Evolutionary conservation across 2,888 invertebrate species (phyloP), one percentile per base, ranked within the genome.

Genomic region (Dyspetes luteomarginatus): DNA sequence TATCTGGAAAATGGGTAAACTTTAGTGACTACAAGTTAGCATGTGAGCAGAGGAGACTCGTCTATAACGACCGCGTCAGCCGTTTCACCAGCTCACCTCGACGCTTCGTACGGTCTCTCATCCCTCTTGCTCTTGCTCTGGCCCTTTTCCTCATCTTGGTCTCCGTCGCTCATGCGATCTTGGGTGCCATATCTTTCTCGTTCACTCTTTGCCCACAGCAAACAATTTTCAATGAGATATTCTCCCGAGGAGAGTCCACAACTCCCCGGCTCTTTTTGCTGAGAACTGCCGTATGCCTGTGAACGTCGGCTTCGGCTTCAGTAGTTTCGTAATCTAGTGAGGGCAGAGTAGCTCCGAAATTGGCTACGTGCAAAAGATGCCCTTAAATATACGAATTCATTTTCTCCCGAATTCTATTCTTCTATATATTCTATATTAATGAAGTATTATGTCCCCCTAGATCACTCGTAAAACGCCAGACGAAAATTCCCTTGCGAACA

Each of bases 151-250:
- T 69, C 56, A 36, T 43, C 45, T 45, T 48, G 17, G 1, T 43
- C 69, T 41, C 50, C 12, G n/a, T 56, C 52, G 50, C 62, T 69
- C 26, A 55, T 41, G n/a, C 22, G 19, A 19, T 26, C 56, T 45
- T 22, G 24, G 4, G 5, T 43, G 15, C 73, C 41, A 36, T 26
- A 50, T 62, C 50, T 1, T 41, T 26, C 60, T n/a, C 50, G 30
- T 17, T 72, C 36, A 19, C 43, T 80, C 77, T 81, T 81, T 81
- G 77, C 65, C 17, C 77, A 68, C 56, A 48, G 81, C 81, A 81
- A 81, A 77, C 81, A 81, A 65, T 81, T 81, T 81, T 64, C 81
- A 73, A 69, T 73, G 68, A 77, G 73, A 81, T 81, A 77, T 73
- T 72, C 62, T 55, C 41, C 48, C 56, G 43, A 50, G 64, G 64